A percentile compares a stretch with the other conserved stretches of the same genome.
These are phyloP conservation scores for Drosophila suboccidentalis DNA, from an alignment of 2,888 invertebrate genomes.

Conservation along the genomic window DNA sequence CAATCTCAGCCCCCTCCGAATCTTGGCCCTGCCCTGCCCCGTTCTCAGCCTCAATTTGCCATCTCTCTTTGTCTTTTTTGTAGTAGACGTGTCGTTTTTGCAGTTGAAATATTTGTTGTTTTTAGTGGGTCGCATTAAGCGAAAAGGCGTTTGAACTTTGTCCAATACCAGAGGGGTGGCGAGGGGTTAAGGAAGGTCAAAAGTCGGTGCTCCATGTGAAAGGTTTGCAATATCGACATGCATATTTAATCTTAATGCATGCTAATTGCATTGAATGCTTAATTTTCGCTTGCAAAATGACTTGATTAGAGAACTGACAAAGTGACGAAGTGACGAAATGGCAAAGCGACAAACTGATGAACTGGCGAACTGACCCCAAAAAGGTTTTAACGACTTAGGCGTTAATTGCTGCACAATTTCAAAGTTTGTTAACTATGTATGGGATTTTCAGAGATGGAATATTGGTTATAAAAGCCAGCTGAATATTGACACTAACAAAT, in stretches of 20 bases:
- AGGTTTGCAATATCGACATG: slow-evolving; percentile 16
- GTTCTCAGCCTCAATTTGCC: slow-evolving; percentile 9
- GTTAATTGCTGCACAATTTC: slow-evolving; percentile 5
- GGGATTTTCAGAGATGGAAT: background rate
- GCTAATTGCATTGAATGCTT: slow-evolving; percentile 19
- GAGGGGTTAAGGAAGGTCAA: background rate
- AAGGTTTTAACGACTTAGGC: slow-evolving; percentile 11
- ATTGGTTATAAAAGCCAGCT: background rate
- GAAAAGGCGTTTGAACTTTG: slow-evolving; percentile 70
- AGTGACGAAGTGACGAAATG: slow-evolving; percentile 1
- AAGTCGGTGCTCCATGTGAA: slow-evolving; percentile 30
- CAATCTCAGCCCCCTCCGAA: background rate
- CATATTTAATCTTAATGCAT: slow-evolving; percentile 25
- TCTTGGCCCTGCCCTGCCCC: slow-evolving; percentile 6
- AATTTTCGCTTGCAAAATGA: slow-evolving; percentile 19
- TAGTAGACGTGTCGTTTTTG: slow-evolving; percentile 61
- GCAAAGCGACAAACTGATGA: background rate
- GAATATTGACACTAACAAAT: background rate
- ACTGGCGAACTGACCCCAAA: slow-evolving; percentile 14
- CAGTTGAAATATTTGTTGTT: slow-evolving; percentile 50
- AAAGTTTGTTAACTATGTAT: slow-evolving; percentile 3
- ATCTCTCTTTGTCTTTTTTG: slow-evolving; percentile 31
- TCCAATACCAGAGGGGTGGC: slow-evolving; percentile 26
- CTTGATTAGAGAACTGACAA: slow-evolving; percentile 25
- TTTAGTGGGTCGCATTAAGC: slow-evolving; percentile 73